phyloP scores from a whole-genome alignment of 2,888 invertebrate genomes.

The Neoaliturus tenellus region DNA sequence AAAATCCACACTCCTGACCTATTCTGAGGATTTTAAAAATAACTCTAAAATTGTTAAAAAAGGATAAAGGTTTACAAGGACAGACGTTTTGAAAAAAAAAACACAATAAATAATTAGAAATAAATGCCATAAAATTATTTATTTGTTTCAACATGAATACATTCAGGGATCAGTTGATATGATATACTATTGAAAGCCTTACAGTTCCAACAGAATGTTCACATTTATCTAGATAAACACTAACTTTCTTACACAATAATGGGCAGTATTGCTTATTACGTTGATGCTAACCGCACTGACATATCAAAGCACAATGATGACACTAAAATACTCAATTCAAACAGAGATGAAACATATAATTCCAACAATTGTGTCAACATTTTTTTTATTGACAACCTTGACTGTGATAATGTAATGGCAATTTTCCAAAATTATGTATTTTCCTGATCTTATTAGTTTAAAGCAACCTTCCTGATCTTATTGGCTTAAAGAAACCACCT shows the following conservation, averaged over 20 bases:
- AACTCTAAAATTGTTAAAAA: no score
- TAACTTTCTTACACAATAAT: neutral
- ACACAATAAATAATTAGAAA: no score
- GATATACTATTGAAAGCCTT: constrained; percentile 10
- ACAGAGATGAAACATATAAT: neutral
- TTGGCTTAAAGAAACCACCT: no score
- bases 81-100: no score
- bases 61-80: no score
- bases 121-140: constrained; percentile 8
- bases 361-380: neutral
- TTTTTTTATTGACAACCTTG: neutral
- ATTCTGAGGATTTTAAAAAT: no score
- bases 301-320: neutral
- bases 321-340: neutral
- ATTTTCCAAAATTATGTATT: neutral
- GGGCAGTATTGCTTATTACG: constrained; percentile 17
- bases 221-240: neutral
- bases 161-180: constrained; percentile 21
- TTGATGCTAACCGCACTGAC: neutral
- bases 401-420: neutral
- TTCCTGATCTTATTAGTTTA: neutral
- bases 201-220: neutral
- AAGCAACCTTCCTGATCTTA: no score
- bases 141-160: constrained; percentile 14
- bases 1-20: no score